Evolutionary conservation across 2,113 vertebrate genomes (phyloP).

Genomic region (Genyomyrus donnyi): DNA sequence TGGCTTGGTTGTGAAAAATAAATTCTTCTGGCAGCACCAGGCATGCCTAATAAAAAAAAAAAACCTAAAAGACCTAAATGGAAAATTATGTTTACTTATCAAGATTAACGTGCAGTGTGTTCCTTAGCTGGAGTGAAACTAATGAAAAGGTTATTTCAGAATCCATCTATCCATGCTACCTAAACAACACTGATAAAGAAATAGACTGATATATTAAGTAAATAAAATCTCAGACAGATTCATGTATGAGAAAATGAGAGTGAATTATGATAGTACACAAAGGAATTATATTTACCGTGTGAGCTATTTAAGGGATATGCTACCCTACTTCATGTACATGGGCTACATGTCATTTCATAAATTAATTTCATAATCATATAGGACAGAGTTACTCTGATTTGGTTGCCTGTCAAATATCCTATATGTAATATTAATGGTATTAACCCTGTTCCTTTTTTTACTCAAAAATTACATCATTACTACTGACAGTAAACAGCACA

Average conservation of each 20-base stretch:
- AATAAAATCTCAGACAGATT: not conserved
- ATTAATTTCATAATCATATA: not conserved
- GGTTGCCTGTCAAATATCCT: not conserved
- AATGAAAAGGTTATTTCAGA: not conserved
- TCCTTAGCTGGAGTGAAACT: not conserved
- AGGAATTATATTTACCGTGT: not conserved
- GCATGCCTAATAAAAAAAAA: not conserved
- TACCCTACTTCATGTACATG: not conserved
- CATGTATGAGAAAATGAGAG: not conserved
- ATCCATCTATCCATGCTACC: not conserved
- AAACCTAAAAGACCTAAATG: not conserved
- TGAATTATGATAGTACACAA: not conserved
- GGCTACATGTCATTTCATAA: not conserved
- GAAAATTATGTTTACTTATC: not conserved
- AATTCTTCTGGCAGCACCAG: not conserved
- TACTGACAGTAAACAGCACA: not conserved
- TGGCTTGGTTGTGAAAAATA: not conserved
- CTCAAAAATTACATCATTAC: not conserved
- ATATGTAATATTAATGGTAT: not conserved
- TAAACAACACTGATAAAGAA: not conserved
- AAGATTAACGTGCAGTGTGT: not conserved
- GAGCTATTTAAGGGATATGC: not conserved
- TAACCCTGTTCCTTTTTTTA: not conserved
- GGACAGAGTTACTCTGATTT: not conserved
- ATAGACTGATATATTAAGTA: not conserved